Base-by-base conservation (phyloP, 2,113 vertebrate genomes). In the Myxocyprinus asiaticus region DNA sequence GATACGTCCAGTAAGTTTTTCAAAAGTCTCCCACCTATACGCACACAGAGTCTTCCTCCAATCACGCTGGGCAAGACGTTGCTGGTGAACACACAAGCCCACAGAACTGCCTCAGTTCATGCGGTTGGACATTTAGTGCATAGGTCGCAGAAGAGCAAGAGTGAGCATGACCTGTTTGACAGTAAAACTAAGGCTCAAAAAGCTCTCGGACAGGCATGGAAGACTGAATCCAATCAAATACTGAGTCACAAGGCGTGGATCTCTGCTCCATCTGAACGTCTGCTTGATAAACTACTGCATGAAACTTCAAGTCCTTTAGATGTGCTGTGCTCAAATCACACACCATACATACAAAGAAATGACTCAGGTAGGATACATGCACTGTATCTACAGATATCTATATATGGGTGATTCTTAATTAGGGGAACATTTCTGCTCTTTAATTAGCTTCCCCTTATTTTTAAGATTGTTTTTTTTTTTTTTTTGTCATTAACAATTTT, bases 1-100 rank as follows among this genome's bases (percentile, higher is more conserved):
- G 93, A 91, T 53, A 71, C 78, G 89, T 88, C 77, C 75, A 17
- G 84, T 55, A 86, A 84, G 58, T 88, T 86, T 70, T 82, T 71
- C 55, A 92, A 89, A 61, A 90, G 82, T 15, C 92, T 95, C 85
- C 91, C 91, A 6, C 90, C 95, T 2, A 56, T 93, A 80, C 91
- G 92, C 89, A 93, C 91, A 0, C 94, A 94, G 84, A 94, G 92
- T 67, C 94, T 96, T 4, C 94, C 95, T 1, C 94, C 94, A 48
- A 90, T 96, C 67, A 92, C 91, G 51, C 78, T 75, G 4, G 91
- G 90, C 64, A 90, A 80, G 77, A 89, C 89, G 69, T 91, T 94
- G 83, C 85, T 94, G 79, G 88, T 88, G 14, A 74, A 85, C 76
- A 86, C 91, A 48, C 90, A 88, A 8, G 88, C 82, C 0, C 83